Evolutionary conservation across 2,888 invertebrate genomes (phyloP).

Genomic region (Clepsis dumicolana): DNA sequence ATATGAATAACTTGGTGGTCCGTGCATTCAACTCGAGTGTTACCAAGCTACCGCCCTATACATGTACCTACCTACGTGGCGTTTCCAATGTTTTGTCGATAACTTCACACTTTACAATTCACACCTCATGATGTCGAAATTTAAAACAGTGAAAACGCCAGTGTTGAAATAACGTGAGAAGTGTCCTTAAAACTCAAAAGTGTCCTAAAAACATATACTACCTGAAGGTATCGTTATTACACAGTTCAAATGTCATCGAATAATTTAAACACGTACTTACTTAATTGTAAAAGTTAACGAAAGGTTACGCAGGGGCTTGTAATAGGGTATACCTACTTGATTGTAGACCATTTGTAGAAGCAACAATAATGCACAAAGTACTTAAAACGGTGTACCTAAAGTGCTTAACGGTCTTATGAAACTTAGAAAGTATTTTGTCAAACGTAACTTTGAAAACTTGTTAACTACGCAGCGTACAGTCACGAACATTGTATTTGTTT

Average conservation of each 20-base stretch:
- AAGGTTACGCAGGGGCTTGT: no score
- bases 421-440: background rate
- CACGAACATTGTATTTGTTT: background rate
- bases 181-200: background rate
- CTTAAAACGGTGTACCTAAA: background rate
- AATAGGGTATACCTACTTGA: no score
- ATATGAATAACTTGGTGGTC: background rate
- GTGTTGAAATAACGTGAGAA: background rate
- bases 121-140: constrained; percentile 29
- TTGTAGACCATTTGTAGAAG: background rate
- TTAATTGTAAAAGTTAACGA: no score
- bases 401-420: background rate
- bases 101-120: constrained; percentile 65
- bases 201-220: background rate
- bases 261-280: no score
- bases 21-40: constrained; percentile 11
- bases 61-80: constrained; percentile 56
- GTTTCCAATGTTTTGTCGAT: constrained; percentile 75
- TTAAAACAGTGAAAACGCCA: constrained; percentile 17
- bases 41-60: constrained; percentile 37
- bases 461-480: background rate
- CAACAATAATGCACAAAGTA: background rate
- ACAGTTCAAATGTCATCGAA: no score
- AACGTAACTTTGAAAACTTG: background rate
- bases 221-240: no score